These are phyloP conservation scores for Sinocyclocheilus grahami DNA, from an alignment of 2,113 vertebrate genomes.

Conservation along the genomic window DNA sequence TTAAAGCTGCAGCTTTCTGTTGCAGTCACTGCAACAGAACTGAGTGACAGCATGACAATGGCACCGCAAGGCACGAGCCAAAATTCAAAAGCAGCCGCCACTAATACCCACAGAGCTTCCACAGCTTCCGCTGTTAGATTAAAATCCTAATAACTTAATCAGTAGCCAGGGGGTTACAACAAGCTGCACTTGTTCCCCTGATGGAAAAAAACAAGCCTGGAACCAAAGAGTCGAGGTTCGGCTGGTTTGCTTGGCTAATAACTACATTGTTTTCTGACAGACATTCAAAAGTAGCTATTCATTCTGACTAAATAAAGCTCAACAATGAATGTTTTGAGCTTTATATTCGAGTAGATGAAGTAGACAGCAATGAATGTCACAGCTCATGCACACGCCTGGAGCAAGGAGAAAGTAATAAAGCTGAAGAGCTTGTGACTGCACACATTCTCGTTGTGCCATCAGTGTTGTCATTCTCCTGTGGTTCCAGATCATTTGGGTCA, in stretches of 20 bases:
- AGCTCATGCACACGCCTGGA: background rate
- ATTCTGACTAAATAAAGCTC: background rate
- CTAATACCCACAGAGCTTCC: slow-evolving; percentile 6
- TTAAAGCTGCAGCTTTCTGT: background rate
- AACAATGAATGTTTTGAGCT: background rate
- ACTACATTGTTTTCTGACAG: background rate
- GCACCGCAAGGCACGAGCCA: background rate
- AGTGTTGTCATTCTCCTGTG: background rate
- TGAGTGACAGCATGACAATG: slow-evolving; percentile 1
- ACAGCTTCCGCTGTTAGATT: slow-evolving; percentile 25
- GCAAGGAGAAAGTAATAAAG: background rate
- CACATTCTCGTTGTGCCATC: background rate
- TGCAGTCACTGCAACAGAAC: background rate
- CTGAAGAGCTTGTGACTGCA: background rate
- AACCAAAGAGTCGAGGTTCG: background rate
- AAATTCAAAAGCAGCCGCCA: slow-evolving; percentile 12
- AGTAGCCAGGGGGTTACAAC: background rate
- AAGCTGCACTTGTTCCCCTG: slow-evolving; percentile 14
- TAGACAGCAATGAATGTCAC: background rate
- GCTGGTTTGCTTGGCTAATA: background rate
- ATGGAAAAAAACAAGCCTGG: background rate
- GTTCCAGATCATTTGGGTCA: background rate
- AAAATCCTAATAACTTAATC: slow-evolving; percentile 36
- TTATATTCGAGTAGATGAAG: background rate
- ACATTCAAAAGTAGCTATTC: background rate